phyloP scores from a whole-genome alignment of 2,797 vertebrate genomes.

The Liparis tanakae region DNA sequence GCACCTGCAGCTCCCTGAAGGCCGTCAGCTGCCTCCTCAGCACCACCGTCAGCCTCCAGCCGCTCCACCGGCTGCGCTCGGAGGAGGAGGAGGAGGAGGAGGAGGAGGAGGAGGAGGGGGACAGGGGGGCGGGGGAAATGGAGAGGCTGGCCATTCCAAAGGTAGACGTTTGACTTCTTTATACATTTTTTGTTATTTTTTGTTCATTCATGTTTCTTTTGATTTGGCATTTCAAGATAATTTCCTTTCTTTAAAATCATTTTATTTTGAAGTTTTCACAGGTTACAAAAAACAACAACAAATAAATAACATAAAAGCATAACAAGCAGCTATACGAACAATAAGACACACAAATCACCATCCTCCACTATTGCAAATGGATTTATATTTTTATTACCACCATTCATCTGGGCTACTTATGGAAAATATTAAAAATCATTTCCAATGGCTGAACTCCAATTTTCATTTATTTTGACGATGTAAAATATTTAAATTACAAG shows the following conservation, averaged over 20 bases:
- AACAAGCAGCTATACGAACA: no score
- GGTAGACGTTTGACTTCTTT: conserved; percentile 78
- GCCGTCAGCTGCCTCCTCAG: conserved; percentile 96
- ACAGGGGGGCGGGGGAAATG: conserved; percentile 81
- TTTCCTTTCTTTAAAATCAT: no score
- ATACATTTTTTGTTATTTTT: no score
- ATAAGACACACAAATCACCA: no score
- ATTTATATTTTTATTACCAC: no score
- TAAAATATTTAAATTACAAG: background rate
- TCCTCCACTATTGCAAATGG: no score
- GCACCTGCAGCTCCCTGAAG: conserved; percentile 93
- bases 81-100: conserved; percentile 84
- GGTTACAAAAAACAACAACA: no score
- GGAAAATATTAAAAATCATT: background rate
- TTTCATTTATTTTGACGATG: background rate
- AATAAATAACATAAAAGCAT: no score
- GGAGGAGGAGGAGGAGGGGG: no score
- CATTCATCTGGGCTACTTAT: no score
- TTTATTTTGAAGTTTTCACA: no score
- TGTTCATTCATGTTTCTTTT: background rate
- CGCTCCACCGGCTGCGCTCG: conserved; percentile 90
- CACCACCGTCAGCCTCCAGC: conserved; percentile 93
- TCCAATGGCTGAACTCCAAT: background rate
- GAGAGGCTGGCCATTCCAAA: conserved; percentile 93
- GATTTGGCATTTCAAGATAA: no score